Percentiles rank a stretch among this genome's conserved stretches.
Evolutionary conservation across 2,888 invertebrate genomes (phyloP).

Genomic region (Coelopa pilipes): DNA sequence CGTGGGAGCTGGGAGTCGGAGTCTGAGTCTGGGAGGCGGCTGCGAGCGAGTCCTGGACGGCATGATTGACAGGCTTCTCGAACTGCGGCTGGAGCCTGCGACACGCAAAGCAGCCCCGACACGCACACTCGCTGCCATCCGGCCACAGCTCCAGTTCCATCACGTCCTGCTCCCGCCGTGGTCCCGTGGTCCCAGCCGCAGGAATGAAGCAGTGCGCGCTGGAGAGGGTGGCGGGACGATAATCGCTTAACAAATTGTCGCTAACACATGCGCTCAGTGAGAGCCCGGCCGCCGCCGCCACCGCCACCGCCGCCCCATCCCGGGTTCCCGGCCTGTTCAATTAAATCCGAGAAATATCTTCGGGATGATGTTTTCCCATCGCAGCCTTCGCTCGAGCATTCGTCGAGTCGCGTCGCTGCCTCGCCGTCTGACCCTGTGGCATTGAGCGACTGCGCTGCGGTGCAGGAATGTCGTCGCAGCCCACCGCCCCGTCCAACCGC

Average conservation of each 20-base stretch:
- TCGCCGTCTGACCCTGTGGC: conserved; percentile 25
- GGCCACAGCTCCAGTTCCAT: background rate
- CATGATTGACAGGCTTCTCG: conserved; percentile 29
- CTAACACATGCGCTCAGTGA: conserved; percentile 20
- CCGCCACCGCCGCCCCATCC: background rate
- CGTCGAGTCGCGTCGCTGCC: conserved; percentile 17
- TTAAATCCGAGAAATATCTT: conserved; percentile 22
- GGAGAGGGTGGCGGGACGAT: conserved; percentile 11
- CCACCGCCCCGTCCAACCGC: background rate
- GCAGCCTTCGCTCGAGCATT: background rate
- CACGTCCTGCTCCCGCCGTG: background rate
- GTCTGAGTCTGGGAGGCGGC: background rate
- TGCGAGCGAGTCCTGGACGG: conserved; percentile 8
- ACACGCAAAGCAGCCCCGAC: conserved; percentile 17
- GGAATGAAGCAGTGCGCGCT: background rate
- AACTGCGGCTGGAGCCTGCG: background rate
- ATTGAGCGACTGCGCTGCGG: conserved; percentile 4
- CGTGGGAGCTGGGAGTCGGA: background rate
- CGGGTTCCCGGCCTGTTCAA: background rate
- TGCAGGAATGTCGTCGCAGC: background rate
- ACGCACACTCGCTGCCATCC: conserved; percentile 7
- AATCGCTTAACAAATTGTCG: conserved; percentile 41
- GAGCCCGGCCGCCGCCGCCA: background rate
- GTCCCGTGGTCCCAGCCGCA: background rate
- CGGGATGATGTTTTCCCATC: conserved; percentile 24